Evolutionary conservation across 1,140 invertebrate species (phyloP).

Genomic region (Cyphomyrmex costatus): DNA sequence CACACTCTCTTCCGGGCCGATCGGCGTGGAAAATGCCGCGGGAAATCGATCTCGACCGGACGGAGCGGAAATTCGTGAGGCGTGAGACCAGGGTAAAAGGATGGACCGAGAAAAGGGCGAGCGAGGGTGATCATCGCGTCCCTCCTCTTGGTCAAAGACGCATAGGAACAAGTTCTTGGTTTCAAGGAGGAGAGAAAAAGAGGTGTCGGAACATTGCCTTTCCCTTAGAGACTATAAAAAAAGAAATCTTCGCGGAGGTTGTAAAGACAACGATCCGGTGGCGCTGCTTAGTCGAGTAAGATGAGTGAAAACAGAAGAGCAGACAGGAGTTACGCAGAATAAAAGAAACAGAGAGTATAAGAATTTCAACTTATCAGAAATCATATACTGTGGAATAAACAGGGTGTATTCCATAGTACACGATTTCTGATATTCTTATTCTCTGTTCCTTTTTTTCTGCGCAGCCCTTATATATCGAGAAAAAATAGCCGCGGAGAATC

Average conservation of each 20-base stretch:
- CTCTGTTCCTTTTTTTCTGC: too few species aligned
- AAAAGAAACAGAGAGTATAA: too few species aligned
- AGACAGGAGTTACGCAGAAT: too few species aligned
- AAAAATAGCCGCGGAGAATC: conserved; percentile 28
- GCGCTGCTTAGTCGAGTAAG: neutral
- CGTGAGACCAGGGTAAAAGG: conserved; percentile 77
- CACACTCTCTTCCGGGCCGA: conserved; percentile 81
- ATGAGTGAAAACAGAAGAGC: neutral
- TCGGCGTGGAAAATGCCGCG: conserved; percentile 83
- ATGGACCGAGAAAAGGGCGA: conserved; percentile 72
- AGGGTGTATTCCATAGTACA: too few species aligned
- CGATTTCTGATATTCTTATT: too few species aligned
- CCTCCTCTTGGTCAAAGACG: conserved; percentile 74
- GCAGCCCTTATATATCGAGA: too few species aligned
- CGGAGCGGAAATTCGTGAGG: conserved; percentile 79
- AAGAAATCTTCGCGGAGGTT: conserved; percentile 44
- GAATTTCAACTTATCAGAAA: too few species aligned
- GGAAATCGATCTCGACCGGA: conserved; percentile 77
- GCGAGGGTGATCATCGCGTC: conserved; percentile 67
- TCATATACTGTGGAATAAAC: too few species aligned
- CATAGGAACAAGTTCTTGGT: conserved; percentile 71
- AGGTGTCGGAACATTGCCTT: conserved; percentile 28
- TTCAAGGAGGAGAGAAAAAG: conserved; percentile 68
- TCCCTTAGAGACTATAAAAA: conserved; percentile 46
- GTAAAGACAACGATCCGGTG: conserved; percentile 25